phyloP scores from a whole-genome alignment of 2,113 vertebrate genomes.

The Orientallactaga bullata region DNA sequence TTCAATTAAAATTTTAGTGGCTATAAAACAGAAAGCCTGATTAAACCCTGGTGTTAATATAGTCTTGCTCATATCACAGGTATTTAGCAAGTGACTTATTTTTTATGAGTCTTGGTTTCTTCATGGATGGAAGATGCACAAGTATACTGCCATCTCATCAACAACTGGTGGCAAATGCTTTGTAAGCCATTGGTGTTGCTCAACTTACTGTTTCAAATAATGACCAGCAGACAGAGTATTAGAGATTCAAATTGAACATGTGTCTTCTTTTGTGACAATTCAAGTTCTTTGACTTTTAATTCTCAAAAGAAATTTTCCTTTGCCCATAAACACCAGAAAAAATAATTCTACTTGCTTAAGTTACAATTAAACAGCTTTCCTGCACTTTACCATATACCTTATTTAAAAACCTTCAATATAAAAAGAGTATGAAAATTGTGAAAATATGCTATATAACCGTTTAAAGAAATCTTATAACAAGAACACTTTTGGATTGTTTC shows the following conservation, averaged over 20 bases:
- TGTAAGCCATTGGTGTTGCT: not conserved
- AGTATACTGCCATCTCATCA: not conserved
- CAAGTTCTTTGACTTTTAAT: not conserved
- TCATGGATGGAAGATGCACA: not conserved
- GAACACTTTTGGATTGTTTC: not conserved
- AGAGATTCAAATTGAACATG: not conserved
- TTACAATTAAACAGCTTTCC: not conserved
- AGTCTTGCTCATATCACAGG: not conserved
- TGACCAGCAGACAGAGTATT: not conserved
- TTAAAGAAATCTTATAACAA: not conserved
- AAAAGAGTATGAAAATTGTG: not conserved
- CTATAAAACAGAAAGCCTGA: not conserved
- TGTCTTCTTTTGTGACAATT: not conserved
- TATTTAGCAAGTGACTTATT: not conserved
- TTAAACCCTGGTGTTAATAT: not conserved
- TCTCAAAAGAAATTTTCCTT: not conserved
- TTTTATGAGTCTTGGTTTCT: not conserved
- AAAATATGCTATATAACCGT: not conserved
- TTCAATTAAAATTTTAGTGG: slow-evolving; percentile 2
- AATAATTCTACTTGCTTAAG: not conserved
- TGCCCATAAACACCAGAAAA: not conserved
- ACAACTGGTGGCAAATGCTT: not conserved
- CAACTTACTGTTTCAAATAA: not conserved
- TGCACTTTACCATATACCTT: not conserved
- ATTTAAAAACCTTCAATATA: not conserved